phyloP scores from a whole-genome alignment of 2,113 vertebrate genomes.

The human (Homo sapiens) region DNA sequence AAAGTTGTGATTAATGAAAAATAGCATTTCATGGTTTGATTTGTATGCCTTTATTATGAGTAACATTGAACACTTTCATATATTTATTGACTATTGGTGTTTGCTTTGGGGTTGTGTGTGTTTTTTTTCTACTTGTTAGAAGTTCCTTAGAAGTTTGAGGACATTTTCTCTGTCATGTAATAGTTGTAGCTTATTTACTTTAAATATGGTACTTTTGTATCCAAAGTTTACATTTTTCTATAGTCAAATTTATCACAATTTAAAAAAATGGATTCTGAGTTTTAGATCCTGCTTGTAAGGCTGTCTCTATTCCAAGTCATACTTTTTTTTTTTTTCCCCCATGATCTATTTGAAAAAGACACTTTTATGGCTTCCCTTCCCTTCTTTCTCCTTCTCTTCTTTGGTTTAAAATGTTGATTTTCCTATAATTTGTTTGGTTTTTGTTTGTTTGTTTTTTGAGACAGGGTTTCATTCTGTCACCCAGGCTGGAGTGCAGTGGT shows the following conservation, averaged over 20 bases:
- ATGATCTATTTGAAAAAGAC: neutral
- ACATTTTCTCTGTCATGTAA: neutral
- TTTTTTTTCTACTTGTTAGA: neutral
- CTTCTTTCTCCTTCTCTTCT: neutral
- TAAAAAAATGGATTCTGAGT: neutral
- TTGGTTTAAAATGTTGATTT: neutral
- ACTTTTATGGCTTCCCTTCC: neutral
- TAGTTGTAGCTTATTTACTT: constrained; percentile 16
- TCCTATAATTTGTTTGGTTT: no score
- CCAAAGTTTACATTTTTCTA: constrained; percentile 30
- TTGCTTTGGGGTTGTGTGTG: neutral
- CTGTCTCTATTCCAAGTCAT: neutral
- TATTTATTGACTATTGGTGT: neutral
- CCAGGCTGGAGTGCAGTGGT: no score
- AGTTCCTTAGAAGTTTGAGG: constrained; percentile 2
- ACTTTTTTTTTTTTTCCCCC: neutral
- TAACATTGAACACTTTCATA: neutral
- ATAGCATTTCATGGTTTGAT: neutral
- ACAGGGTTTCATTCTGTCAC: no score
- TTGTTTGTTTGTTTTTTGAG: no score
- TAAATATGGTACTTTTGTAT: neutral
- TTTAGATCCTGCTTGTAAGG: neutral
- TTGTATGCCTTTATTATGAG: constrained; percentile 13
- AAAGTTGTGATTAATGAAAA: neutral
- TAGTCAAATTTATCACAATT: neutral